Evolutionary conservation across 2,888 invertebrate species (phyloP), one percentile per base, ranked within the genome.

Genomic region (Brachypterus glaber): DNA sequence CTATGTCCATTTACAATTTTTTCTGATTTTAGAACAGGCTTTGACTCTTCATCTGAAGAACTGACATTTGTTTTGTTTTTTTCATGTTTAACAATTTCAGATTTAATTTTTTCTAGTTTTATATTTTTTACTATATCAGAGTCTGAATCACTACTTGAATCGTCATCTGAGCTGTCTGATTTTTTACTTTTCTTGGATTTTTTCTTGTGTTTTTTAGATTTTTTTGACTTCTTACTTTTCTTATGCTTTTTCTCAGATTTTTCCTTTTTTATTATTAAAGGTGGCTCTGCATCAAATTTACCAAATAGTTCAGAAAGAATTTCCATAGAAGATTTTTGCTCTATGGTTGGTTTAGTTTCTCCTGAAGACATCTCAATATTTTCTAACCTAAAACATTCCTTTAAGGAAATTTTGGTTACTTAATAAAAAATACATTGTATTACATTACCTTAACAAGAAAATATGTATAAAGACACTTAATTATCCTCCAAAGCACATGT

Each of bases 281-380:
- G 82, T 9, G 82, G 82, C 47, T 74, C 76, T 2, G 82, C 82
- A 63, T 83, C 82, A 56, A 85, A 84, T 15, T 77, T 80, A 52
- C 82, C 72, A 55, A 89, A 88, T 1, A 89, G 67, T 63, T 89
- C 89, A 0, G 86, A 81, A 13, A 89, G 69, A 53, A 89, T 87
- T 64, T 89, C 86, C 58, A 74, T 78, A 1, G 84, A 83, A 4
- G 82, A 78, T 59, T 83, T 83, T 21, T 69, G 43, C 16, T 30
- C 49, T 30, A 63, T 17, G 59, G 63, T 27, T 11, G 54, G 49
- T 43, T 56, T 50, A 30, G 46, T 43, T 35, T 55, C 52, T 17
- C 46, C 40, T 21, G 18, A 17, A 17, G 37, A 5, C 17, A 26
- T 39, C 21, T 21, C n/a, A n/a, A n/a, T n/a, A n/a, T n/a, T n/a